phyloP scores from a whole-genome alignment of 2,113 vertebrate species.

The Xenus cinereus region DNA sequence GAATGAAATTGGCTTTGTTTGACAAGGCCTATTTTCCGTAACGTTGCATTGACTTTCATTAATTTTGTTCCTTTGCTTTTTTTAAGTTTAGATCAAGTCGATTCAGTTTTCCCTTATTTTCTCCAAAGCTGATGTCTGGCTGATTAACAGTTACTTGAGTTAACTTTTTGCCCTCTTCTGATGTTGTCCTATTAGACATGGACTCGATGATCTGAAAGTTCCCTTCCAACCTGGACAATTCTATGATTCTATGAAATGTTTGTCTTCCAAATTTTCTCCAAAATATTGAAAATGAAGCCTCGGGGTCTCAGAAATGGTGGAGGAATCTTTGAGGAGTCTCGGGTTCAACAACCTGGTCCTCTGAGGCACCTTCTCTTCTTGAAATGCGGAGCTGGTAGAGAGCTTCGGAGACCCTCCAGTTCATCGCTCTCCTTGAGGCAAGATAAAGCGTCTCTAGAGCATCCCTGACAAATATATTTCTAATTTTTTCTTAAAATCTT shows the following conservation, averaged over 20 bases:
- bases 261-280: not conserved
- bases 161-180: not conserved
- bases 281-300: not conserved
- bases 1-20: not conserved
- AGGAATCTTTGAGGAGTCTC: not conserved
- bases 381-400: not conserved
- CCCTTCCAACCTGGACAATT: too few relatives aligned
- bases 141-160: not conserved
- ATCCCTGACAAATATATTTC: not conserved
- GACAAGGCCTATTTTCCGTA: not conserved
- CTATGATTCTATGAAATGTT: not conserved
- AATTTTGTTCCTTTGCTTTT: not conserved
- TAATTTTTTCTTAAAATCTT: not conserved
- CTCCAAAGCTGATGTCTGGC: not conserved
- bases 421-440: not conserved
- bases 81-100: not conserved
- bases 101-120: not conserved
- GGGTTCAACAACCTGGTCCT: not conserved
- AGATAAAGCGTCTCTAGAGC: not conserved
- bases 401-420: not conserved
- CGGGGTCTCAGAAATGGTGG: not conserved
- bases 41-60: accelerated
- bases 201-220: too few relatives aligned
- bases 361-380: not conserved
- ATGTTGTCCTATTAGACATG: not conserved